A percentile compares a stretch with the other conserved stretches of the same genome.
phyloP scores from a whole-genome alignment of 2,113 vertebrate genomes.

The Okapia johnstoni region DNA sequence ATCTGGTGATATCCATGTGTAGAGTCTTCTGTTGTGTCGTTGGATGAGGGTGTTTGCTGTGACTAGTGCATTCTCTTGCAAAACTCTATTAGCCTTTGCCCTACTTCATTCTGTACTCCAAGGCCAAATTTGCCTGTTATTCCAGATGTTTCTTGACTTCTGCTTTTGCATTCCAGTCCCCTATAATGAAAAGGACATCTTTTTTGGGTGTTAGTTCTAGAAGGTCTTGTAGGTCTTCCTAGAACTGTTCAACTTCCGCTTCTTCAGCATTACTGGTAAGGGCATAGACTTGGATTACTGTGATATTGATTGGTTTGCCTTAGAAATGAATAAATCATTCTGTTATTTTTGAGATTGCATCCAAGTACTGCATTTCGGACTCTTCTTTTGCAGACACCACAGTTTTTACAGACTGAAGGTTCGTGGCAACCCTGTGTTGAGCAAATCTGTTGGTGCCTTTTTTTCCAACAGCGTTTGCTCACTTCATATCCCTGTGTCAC shows the following conservation, averaged over 20 bases:
- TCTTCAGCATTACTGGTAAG: not conserved
- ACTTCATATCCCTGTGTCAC: not conserved
- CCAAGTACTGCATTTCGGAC: not conserved
- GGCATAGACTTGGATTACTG: not conserved
- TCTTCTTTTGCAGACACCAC: not conserved
- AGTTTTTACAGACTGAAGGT: not conserved
- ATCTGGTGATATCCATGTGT: not conserved
- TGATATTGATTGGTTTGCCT: not conserved
- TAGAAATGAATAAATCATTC: not conserved
- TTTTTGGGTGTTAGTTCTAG: not conserved
- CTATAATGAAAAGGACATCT: not conserved
- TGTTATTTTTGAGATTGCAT: not conserved
- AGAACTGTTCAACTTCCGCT: not conserved
- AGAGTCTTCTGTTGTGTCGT: not conserved
- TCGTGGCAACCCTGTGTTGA: not conserved
- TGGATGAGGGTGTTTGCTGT: not conserved
- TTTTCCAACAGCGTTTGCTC: not conserved
- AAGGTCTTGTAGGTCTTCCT: not conserved
- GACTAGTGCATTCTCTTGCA: not conserved
- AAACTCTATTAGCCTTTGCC: not conserved
- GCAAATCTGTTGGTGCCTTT: not conserved
- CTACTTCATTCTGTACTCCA: not conserved
- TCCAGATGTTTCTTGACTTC: not conserved
- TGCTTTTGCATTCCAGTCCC: not conserved
- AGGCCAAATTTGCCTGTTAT: not conserved